A percentile compares a stretch with the other conserved stretches of the same genome.
Conservation (phyloP, 2,888 invertebrate genomes). For the Bimastos eiseni region DNA sequence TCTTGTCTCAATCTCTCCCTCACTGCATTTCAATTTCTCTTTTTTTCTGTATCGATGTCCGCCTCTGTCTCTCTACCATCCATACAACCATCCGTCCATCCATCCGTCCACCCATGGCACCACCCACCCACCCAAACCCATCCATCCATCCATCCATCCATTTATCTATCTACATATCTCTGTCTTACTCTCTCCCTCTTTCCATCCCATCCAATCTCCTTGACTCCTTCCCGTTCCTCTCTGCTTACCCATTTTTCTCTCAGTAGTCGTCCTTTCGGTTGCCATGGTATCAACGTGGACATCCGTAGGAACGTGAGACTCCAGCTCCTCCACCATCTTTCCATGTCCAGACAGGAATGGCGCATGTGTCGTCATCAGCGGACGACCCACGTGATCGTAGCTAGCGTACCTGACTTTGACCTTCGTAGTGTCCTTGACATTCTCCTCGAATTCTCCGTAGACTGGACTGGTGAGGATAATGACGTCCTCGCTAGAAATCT, state of each 20-base stretch:
- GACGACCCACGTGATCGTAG: neutral
- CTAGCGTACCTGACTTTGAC: neutral
- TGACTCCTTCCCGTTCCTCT: neutral
- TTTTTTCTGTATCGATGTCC: neutral
- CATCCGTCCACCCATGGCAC: no score
- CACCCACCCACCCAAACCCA: no score
- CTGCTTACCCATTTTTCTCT: neutral
- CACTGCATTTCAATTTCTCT: neutral
- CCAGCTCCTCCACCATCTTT: neutral
- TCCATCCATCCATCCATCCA: neutral
- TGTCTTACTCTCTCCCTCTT: neutral
- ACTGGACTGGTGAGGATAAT: slow-evolving; percentile 14
- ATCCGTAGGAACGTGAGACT: neutral
- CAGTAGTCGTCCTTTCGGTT: neutral
- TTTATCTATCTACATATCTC: neutral
- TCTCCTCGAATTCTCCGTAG: neutral
- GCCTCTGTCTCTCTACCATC: no score
- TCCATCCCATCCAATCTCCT: no score
- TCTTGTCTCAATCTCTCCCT: neutral
- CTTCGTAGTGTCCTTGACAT: neutral
- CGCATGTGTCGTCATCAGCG: neutral
- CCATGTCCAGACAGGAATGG: neutral
- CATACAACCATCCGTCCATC: no score
- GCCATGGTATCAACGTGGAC: neutral
- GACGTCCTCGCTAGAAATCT: neutral